These are phyloP conservation scores for Choloepus hoffmanni DNA, from an alignment of 2,113 vertebrate species.

Conservation along the genomic window DNA sequence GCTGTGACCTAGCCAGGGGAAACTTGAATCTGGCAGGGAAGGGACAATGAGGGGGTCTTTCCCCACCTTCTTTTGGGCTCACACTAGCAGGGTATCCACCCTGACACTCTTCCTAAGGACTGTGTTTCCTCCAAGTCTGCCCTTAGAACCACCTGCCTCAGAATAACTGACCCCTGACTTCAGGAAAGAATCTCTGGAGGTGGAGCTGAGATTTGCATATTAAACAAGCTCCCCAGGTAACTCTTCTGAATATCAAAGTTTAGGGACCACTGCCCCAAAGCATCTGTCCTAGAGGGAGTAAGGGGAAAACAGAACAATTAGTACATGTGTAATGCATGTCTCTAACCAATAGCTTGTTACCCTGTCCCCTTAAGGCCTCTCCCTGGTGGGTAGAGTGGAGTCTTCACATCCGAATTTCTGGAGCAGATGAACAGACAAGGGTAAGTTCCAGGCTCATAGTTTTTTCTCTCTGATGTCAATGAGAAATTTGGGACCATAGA, in stretches of 20 bases:
- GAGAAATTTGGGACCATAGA: not conserved
- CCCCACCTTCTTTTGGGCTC: too few species aligned
- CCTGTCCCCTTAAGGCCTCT: not conserved
- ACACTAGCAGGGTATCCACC: too few species aligned
- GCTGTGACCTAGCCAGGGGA: too few species aligned
- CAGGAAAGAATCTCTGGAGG: not conserved
- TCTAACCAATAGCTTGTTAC: not conserved
- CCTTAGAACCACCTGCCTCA: not conserved
- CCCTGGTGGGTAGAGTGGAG: not conserved
- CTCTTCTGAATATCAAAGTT: not conserved
- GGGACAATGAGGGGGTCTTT: too few species aligned
- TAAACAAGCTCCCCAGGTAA: conserved; percentile 53
- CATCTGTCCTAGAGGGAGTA: conserved; percentile 32
- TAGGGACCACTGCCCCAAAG: not conserved
- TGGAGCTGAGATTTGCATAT: not conserved
- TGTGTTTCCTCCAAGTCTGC: not conserved
- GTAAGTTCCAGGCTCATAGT: not conserved
- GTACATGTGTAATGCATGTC: not conserved
- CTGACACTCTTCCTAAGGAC: not conserved
- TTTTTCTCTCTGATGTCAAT: not conserved
- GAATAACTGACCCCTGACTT: not conserved
- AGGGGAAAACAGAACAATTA: conserved; percentile 39
- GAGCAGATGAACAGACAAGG: not conserved
- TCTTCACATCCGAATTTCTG: not conserved
- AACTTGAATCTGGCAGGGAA: too few species aligned